Base-by-base conservation (phyloP, 2,888 invertebrate species). In the Augiades crinisus region DNA sequence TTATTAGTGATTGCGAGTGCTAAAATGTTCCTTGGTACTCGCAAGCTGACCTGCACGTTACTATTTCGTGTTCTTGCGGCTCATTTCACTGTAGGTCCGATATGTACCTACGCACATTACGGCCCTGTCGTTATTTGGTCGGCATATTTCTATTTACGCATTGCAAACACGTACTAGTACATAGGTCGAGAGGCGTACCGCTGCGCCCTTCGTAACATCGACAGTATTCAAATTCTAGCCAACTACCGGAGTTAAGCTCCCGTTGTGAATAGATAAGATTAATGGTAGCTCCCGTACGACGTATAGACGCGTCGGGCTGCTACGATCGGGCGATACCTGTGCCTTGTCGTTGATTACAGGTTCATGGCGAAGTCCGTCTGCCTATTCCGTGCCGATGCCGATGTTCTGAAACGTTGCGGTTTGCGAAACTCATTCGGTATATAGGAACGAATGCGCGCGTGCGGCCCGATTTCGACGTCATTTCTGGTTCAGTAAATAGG, bases 241-340 rank as follows among this genome's bases (percentile, higher is more conserved):
- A 71, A 67, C 67, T 68, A 64, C 59, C 57, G 62, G 58, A 62
- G 70, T 64, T 73, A 68, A 73, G 64, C 69, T 66, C 60, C 67
- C 70, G 67, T 68, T 67, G 72, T 79, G 77, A 78, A 82, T 81
- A 77, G 80, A 80, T 80, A 80, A 80, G 80, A 80, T 81, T 77
- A 80, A 80, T 80, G 68, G 71, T 56, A 62, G 69, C 68, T 67
- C 70, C n/a, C 65, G 69, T 63, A 66, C 60, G 66, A 61, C 27
- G 65, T 64, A 68, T 69, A 67, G 70, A 71, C 68, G 69, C 62
- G 62, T 56, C 58, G 58, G 56, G 56, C 53, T 58, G 54, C 53
- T 53, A 40, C 60, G 56, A 55, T 62, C 58, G 64, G 58, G 61
- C 62, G 65, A 65, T 65, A 65, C 63, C 67, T 62, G 60, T 57